phyloP scores from a whole-genome alignment of 92 coral and sea anemone species.

The Epizoanthus ramosus region DNA sequence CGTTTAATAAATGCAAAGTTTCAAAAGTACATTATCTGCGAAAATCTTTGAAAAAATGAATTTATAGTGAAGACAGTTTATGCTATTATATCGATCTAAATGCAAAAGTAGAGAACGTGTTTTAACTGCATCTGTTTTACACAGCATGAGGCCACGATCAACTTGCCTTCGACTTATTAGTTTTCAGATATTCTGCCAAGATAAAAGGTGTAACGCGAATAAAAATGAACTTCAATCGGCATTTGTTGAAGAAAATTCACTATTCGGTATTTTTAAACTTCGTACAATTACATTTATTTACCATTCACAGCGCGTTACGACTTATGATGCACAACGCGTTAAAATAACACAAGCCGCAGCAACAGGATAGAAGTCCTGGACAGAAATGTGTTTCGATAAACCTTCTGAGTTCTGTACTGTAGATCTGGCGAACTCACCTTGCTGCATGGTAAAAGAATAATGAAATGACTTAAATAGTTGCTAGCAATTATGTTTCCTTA shows the following conservation, averaged over 20 bases:
- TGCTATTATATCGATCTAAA: neutral
- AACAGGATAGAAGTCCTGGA: too few species aligned
- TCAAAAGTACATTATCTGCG: neutral
- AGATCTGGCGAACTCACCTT: too few species aligned
- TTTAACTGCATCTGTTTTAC: neutral
- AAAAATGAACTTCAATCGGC: neutral
- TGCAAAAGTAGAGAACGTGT: neutral
- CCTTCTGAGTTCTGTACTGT: too few species aligned
- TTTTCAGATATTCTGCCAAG: neutral
- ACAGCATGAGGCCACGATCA: slow-evolving; percentile 6
- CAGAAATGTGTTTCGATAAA: too few species aligned
- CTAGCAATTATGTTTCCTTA: too few species aligned
- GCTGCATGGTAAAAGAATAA: too few species aligned
- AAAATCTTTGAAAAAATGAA: neutral
- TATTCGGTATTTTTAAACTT: neutral
- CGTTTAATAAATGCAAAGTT: neutral
- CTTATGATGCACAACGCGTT: too few species aligned
- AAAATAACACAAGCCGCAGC: too few species aligned
- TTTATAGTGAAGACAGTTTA: neutral
- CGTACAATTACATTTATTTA: neutral
- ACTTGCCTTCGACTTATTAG: neutral
- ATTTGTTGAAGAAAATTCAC: neutral
- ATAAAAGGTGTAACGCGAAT: neutral
- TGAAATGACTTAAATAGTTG: too few species aligned
- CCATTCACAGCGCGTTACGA: too few species aligned